Base-by-base conservation (phyloP, 2,888 invertebrate genomes). In the Pteria penguin region DNA sequence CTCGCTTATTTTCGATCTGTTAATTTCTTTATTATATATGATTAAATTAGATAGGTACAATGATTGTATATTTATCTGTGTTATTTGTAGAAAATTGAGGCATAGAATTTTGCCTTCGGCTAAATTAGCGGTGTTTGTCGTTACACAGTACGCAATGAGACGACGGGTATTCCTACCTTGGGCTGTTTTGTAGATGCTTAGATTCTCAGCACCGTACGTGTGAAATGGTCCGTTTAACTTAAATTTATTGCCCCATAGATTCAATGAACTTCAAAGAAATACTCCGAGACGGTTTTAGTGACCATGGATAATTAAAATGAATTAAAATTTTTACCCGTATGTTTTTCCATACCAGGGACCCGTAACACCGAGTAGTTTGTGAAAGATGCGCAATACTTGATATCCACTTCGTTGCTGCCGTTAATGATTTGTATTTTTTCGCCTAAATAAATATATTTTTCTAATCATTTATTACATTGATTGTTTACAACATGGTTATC, bases 151-250 rank as follows among this genome's bases (percentile, higher is more conserved):
- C 27, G 26, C 60, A 26, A 60, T 11, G 26, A 60, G 26, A 22
- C 60, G 27, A 14, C 24, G 60, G 29, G 18, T 14, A 45, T 45
- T 45, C 18, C 45, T 18, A 45, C 0, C 45, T n/a, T n/a, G n/a
- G 45, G 45, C 45, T 45, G 18, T 45, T 45, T 18, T n/a, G n/a
- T 45, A 8, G 45, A 45, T 18, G 45, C 8, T 14, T 18, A 60
- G 29, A 60, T 26, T 60, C 14, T 11, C 22, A 27, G 29, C 60
- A 27, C 60, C 27, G 14, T 31, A 57, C 32, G 68, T 68, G 68
- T 68, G 68, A 68, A 68, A 68, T 68, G 68, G 52, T 31, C 68
- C 68, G 68, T 68, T 68, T 68, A 68, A 68, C 24, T 68, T 57
- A 32, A 57, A 68, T 58, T 68, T 68, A 68, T 68, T 68, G 29